Evolutionary conservation across 2,113 vertebrate species (phyloP).

Genomic region (Antigone vipio): DNA sequence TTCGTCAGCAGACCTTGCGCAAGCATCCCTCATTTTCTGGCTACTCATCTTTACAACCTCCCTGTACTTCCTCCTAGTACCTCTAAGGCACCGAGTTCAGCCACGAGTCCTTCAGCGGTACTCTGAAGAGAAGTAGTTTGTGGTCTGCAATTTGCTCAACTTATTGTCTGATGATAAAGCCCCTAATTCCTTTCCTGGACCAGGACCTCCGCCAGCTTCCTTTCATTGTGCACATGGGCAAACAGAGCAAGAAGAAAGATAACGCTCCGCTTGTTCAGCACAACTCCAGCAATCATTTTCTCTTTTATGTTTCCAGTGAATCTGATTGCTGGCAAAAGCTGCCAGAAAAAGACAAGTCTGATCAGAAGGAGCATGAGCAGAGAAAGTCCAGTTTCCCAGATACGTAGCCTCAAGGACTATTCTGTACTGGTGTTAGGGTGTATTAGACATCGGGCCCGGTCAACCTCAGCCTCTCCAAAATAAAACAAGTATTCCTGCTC

Average conservation of each 20-base stretch:
- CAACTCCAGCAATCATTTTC: conserved; percentile 26
- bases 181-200: conserved; percentile 45
- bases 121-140: conserved; percentile 21
- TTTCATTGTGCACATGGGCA: conserved; percentile 53
- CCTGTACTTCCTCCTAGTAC: not conserved
- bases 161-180: conserved; percentile 49
- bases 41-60: not conserved
- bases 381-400: conserved; percentile 2
- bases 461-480: not conserved
- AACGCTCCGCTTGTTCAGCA: conserved; percentile 35
- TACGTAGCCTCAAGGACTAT: not conserved
- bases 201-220: conserved; percentile 43
- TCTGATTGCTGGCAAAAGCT: not conserved
- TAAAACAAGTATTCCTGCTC: not conserved
- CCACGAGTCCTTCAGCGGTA: not conserved
- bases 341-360: conserved; percentile 39
- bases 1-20: not conserved
- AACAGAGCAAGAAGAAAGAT: conserved; percentile 43
- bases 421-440: not conserved
- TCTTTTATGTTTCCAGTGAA: conserved; percentile 47
- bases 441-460: not conserved
- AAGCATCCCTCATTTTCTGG: not conserved
- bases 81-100: not conserved
- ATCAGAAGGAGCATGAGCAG: conserved; percentile 21
- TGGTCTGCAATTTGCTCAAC: conserved; percentile 25